Evolutionary conservation across 2,113 vertebrate genomes (phyloP).

Genomic region (Epinephelus cyanopodus): DNA sequence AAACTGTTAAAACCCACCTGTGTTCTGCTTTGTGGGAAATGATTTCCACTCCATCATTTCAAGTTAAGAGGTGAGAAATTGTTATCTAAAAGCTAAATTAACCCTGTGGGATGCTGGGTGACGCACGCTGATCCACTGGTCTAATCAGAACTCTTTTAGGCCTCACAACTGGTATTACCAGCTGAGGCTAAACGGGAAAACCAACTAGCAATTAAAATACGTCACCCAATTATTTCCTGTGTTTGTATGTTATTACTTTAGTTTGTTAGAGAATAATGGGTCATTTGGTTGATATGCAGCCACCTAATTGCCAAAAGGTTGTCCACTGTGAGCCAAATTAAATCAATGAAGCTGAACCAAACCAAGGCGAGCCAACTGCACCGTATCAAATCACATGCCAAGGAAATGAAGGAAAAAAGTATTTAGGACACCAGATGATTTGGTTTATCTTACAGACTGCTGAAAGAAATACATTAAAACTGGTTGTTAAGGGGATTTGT

Average conservation of each 20-base stretch:
- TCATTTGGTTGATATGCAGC: conserved; percentile 47
- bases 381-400: conserved; percentile 29
- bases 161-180: conserved; percentile 16
- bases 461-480: conserved; percentile 33
- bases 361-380: conserved; percentile 14
- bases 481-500: conserved; percentile 19
- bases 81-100: conserved; percentile 49
- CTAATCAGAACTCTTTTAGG: conserved; percentile 41
- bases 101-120: conserved; percentile 15
- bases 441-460: conserved; percentile 23
- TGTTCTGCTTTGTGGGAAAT: background rate
- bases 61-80: conserved; percentile 51
- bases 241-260: conserved; percentile 19
- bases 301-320: conserved; percentile 51
- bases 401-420: conserved; percentile 26
- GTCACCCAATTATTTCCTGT: conserved; percentile 26
- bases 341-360: conserved; percentile 49
- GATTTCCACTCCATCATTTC: conserved; percentile 33
- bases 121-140: conserved; percentile 7
- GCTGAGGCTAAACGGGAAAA: conserved; percentile 35
- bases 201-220: conserved; percentile 13
- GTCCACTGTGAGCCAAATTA: conserved; percentile 49
- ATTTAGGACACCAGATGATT: conserved; percentile 41
- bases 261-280: conserved; percentile 28
- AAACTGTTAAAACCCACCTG: conserved; percentile 11